phyloP scores from a whole-genome alignment of 1,140 invertebrate species.

The Drusus annulatus region DNA sequence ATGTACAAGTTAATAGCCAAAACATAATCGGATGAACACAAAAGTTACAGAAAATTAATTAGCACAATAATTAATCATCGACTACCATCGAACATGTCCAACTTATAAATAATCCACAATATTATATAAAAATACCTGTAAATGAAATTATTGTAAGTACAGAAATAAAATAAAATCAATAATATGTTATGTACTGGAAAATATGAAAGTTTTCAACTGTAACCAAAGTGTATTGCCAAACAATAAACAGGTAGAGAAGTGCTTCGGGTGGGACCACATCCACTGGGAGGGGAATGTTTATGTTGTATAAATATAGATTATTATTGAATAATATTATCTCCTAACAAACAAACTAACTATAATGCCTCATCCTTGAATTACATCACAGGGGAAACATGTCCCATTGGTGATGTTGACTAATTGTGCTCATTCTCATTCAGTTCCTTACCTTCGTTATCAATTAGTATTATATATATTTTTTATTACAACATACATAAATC shows the following conservation, averaged over 20 bases:
- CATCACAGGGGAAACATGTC: too few relatives aligned
- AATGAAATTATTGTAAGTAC: slow-evolving; percentile 44
- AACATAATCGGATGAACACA: slow-evolving; percentile 50
- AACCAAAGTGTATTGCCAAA: slow-evolving; percentile 45
- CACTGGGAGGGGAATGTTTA: slow-evolving; percentile 20
- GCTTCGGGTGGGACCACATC: slow-evolving; percentile 40
- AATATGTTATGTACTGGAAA: slow-evolving; percentile 42
- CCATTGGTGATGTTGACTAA: too few relatives aligned
- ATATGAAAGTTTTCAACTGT: slow-evolving; percentile 23
- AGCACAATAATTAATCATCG: slow-evolving; percentile 49
- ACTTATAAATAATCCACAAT: slow-evolving; percentile 46
- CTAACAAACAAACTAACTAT: too few relatives aligned
- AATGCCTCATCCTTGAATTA: too few relatives aligned
- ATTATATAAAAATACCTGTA: slow-evolving; percentile 45
- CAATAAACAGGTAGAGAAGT: slow-evolving; percentile 46
- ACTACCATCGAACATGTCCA: slow-evolving; percentile 43
- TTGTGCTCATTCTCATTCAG: too few relatives aligned
- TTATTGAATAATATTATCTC: not conserved
- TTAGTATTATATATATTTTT: too few relatives aligned
- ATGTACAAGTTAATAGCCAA: slow-evolving; percentile 49
- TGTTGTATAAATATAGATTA: slow-evolving; percentile 5
- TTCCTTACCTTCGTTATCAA: too few relatives aligned
- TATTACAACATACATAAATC: too few relatives aligned
- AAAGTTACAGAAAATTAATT: slow-evolving; percentile 51
- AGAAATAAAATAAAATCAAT: slow-evolving; percentile 42